Evolutionary conservation across 2,888 invertebrate species (phyloP).

Genomic region (Chelonus formosanus): DNA sequence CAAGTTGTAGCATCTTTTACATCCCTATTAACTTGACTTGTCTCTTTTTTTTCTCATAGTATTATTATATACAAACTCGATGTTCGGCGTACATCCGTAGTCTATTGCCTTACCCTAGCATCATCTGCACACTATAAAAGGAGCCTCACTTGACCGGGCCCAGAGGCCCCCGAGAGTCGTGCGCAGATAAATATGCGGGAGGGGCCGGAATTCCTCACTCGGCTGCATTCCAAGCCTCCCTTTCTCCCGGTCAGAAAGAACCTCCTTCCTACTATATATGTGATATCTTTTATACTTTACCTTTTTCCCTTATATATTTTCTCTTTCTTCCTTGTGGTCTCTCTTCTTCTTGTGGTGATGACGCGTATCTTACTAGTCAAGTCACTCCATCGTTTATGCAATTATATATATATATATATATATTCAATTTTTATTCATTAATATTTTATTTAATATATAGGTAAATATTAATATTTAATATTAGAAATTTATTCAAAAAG

Average conservation of each 20-base stretch:
- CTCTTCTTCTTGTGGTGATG: conserved; percentile 22
- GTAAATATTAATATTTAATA: too few relatives aligned
- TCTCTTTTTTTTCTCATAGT: conserved; percentile 27
- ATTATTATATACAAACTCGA: conserved; percentile 12
- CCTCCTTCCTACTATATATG: conserved; percentile 25
- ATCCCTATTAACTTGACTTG: conserved; percentile 25
- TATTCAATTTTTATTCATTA: background rate
- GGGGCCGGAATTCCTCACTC: conserved; percentile 66
- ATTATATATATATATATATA: background rate
- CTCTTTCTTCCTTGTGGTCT: conserved; percentile 17
- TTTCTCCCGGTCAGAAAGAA: conserved; percentile 48
- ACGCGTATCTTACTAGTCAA: background rate
- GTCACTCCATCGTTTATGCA: background rate
- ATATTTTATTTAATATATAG: background rate
- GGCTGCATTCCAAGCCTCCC: conserved; percentile 62
- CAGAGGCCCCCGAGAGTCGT: conserved; percentile 55
- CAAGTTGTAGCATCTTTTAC: conserved; percentile 57
- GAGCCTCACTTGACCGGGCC: conserved; percentile 47
- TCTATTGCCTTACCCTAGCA: conserved; percentile 52
- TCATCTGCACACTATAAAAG: conserved; percentile 44
- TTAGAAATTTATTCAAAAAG: too few relatives aligned
- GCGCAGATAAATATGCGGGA: conserved; percentile 65
- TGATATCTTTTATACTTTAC: conserved; percentile 30
- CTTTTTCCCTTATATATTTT: conserved; percentile 22
- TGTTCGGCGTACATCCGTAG: conserved; percentile 32